These are phyloP conservation scores for Acanthaster planci DNA, from an alignment of 35 echinoderm and acorn worm species.

Conservation along the genomic window DNA sequence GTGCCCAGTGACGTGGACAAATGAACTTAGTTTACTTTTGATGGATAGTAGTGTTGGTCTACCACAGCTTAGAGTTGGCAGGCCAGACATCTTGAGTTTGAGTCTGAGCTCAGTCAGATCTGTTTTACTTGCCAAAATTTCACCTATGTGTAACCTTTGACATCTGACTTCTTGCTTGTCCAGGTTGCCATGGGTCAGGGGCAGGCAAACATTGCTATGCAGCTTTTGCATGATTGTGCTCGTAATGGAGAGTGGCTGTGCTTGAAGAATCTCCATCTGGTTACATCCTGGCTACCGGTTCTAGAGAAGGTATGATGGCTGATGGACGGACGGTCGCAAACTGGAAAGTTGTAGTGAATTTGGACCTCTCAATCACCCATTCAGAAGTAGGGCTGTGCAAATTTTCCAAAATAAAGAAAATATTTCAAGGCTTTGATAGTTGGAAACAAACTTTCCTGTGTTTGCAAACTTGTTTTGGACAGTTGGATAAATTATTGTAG, in stretches of 20 bases:
- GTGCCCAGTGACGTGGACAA: no score
- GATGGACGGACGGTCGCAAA: no score
- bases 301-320: slow-evolving; percentile 81
- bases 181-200: slow-evolving; percentile 99
- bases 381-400: no score
- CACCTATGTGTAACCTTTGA: no score
- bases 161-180: neutral
- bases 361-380: no score
- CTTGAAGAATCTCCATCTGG: slow-evolving; percentile 95
- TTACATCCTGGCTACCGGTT: slow-evolving; percentile 90
- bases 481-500: no score
- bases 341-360: no score
- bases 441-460: no score
- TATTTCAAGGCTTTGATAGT: no score
- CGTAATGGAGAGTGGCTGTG: slow-evolving; percentile 97
- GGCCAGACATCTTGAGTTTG: neutral
- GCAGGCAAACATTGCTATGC: slow-evolving; percentile 96
- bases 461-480: neutral
- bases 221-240: slow-evolving; percentile 84
- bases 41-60: neutral
- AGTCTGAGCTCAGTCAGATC: neutral
- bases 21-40: no score
- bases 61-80: neutral
- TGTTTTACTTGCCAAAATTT: neutral
- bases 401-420: no score